These are phyloP conservation scores for Chloromyia formosa DNA, from an alignment of 2,888 invertebrate species.

Conservation along the genomic window DNA sequence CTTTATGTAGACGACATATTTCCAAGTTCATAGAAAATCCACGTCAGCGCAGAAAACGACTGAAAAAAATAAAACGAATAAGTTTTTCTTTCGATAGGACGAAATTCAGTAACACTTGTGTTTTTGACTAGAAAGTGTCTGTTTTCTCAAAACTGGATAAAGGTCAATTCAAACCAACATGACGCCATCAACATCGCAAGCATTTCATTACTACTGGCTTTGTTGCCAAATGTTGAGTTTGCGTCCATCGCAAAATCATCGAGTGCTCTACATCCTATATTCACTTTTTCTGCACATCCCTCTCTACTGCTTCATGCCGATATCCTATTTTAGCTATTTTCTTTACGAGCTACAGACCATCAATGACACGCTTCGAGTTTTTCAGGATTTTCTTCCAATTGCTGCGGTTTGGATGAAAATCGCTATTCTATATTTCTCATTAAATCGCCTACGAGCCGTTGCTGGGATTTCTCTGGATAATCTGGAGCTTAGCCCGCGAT, in stretches of 20 bases:
- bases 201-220: slow-evolving; percentile 4
- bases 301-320: not conserved
- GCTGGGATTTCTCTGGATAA: not conserved
- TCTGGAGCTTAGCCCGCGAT: not conserved
- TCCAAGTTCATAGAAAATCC: no score
- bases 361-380: not conserved
- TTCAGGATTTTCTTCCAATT: not conserved
- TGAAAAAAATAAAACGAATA: no score
- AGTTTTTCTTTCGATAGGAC: no score
- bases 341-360: not conserved
- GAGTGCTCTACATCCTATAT: not conserved
- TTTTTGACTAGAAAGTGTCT: no score
- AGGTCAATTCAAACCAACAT: no score
- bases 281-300: not conserved
- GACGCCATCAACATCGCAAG: not conserved
- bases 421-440: not conserved
- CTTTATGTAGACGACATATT: no score
- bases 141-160: no score
- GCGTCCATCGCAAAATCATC: not conserved
- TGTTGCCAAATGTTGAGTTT: slow-evolving; percentile 2
- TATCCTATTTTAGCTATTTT: not conserved
- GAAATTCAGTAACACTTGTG: no score
- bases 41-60: no score
- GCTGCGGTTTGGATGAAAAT: slow-evolving; percentile 2
- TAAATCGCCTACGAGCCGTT: not conserved